Base-by-base conservation (phyloP, 2,113 vertebrate species). In the Toxotes chatareus region DNA sequence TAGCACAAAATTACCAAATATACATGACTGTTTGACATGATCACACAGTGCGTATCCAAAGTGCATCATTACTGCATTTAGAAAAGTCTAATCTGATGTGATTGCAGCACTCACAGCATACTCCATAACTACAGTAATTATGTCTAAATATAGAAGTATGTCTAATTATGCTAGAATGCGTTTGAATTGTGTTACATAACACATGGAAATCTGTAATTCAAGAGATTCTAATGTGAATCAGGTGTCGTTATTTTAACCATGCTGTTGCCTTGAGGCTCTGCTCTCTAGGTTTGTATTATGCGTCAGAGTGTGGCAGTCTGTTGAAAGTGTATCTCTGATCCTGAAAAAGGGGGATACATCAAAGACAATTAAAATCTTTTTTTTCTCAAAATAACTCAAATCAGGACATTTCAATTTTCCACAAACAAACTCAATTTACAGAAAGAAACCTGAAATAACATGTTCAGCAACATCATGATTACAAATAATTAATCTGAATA, bases 61-160 rank as follows among this genome's bases (percentile, higher is more conserved):
- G 9, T 42, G 16, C 27, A 53, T 53, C n/a, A 66, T 55, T 61
- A n/a, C 31, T 64, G 31, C 14, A 40, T 55, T 72, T 44, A 38
- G n/a, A 56, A 57, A 80, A 80, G 32, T 51, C 46, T 38, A 17
- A 72, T 74, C 11, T 23, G 59, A 73, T n/a, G 73, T 34, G 40
- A 53, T 40, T 57, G 57, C 57, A 64, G 47, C 36, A 32, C 49
- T 78, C 56, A 27, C 32, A 44, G 51, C 27, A 40, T 53, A 62
- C 68, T 72, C 76, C 49, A 80, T 83, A 80, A 79, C 71, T 79
- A 55, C 16, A 32, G 59, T 77, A 69, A 78, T 87, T 79, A 74
- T 16, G 13, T 62, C 86, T 89, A 92, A 90, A 91, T 85, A 85
- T 93, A 90, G 80, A 78, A 23, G 49, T 80, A 53, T 77, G 61